Percentiles rank a stretch among this genome's conserved stretches.
These are phyloP conservation scores for Streblospio benedicti DNA, from an alignment of 1,140 invertebrate species.

Conservation along the genomic window DNA sequence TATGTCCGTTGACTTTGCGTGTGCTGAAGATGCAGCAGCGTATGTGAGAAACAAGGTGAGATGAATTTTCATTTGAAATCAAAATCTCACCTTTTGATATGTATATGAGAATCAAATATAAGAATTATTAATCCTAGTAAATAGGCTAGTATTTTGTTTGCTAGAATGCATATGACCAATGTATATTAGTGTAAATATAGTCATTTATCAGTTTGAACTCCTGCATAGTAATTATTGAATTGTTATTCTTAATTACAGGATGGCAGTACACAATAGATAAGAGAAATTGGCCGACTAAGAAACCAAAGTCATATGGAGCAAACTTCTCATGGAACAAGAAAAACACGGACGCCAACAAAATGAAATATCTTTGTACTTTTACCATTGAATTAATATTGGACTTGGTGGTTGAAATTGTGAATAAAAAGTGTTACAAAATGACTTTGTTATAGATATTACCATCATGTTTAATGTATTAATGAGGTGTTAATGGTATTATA, in stretches of 20 bases:
- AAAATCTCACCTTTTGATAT: neutral
- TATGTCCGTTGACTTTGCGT: slow-evolving; percentile 67
- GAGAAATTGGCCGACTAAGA: slow-evolving; percentile 57
- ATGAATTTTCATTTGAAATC: neutral
- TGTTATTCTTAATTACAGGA: too few species aligned
- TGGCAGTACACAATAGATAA: slow-evolving; percentile 79
- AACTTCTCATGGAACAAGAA: slow-evolving; percentile 96
- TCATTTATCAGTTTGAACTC: neutral
- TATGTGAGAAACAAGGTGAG: slow-evolving; percentile 78
- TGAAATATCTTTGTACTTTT: too few species aligned
- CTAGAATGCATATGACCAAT: too few species aligned
- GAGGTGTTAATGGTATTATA: too few species aligned
- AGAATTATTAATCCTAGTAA: neutral
- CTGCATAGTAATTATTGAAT: slow-evolving; percentile 2
- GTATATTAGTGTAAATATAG: neutral
- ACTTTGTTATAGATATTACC: too few species aligned
- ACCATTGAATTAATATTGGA: too few species aligned
- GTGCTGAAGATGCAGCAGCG: slow-evolving; percentile 78
- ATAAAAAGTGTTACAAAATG: too few species aligned
- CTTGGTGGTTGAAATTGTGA: too few species aligned
- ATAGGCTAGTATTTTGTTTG: neutral
- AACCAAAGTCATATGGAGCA: slow-evolving; percentile 77
- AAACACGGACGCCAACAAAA: slow-evolving; percentile 87
- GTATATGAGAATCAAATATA: neutral
- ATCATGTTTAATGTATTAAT: too few species aligned